Evolutionary conservation across 2,797 vertebrate genomes (phyloP).

Genomic region (Phoebastria nigripes): DNA sequence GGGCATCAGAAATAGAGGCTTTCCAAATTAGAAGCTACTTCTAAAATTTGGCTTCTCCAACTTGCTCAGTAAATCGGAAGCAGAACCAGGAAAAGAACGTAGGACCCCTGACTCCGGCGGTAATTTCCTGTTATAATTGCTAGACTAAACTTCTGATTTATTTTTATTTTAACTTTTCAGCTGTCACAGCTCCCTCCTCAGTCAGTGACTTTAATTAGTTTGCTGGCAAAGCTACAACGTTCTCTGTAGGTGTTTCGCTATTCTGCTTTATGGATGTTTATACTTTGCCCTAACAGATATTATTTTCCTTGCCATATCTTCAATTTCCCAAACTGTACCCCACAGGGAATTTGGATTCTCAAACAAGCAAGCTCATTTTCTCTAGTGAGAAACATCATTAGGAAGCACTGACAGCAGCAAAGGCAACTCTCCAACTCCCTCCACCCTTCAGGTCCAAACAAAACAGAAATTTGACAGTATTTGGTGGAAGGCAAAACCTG

Average conservation of each 20-base stretch:
- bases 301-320: slow-evolving; percentile 31
- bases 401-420: slow-evolving; percentile 16
- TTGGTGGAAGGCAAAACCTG: neutral
- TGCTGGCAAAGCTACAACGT: neutral
- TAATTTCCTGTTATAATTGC: slow-evolving; percentile 35
- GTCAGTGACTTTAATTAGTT: slow-evolving; percentile 24
- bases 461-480: slow-evolving; percentile 1
- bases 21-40: neutral
- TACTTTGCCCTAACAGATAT: neutral
- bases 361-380: slow-evolving; percentile 46
- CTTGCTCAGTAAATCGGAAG: neutral
- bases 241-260: slow-evolving; percentile 31
- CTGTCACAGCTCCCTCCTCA: neutral
- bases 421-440: slow-evolving; percentile 12
- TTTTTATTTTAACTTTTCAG: slow-evolving; percentile 41
- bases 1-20: neutral
- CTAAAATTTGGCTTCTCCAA: neutral
- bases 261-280: slow-evolving; percentile 36
- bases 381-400: slow-evolving; percentile 19
- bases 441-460: slow-evolving; percentile 9
- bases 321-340: slow-evolving; percentile 14
- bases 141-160: slow-evolving; percentile 43
- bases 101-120: neutral
- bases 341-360: slow-evolving; percentile 2
- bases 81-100: neutral